Percentiles rank a stretch among this genome's conserved stretches.
Conservation (phyloP, 1,140 invertebrate species). For the Coptotermes formosanus region DNA sequence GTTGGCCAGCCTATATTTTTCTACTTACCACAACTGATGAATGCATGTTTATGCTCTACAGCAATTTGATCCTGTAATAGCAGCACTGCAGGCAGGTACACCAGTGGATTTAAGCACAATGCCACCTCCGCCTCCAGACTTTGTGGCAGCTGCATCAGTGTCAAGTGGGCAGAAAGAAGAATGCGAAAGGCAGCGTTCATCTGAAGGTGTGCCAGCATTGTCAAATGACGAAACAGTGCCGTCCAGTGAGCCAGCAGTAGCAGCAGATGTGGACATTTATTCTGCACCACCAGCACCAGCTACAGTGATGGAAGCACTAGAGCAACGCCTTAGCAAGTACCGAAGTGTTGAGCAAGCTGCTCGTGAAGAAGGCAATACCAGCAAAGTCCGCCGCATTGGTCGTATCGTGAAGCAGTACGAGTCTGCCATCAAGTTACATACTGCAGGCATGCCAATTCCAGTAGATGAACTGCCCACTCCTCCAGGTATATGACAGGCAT, state of each 20-base stretch:
- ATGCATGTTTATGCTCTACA: conserved; percentile 38
- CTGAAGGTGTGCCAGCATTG: neutral
- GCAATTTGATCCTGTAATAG: conserved; percentile 80
- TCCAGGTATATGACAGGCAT: conserved; percentile 58
- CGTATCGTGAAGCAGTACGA: conserved; percentile 94
- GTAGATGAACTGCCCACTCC: conserved; percentile 86
- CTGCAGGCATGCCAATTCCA: conserved; percentile 72
- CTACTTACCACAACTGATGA: neutral
- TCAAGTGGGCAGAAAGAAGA: neutral
- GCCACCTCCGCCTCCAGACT: conserved; percentile 65
- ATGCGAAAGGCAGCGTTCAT: neutral
- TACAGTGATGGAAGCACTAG: conserved; percentile 74
- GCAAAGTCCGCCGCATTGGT: conserved; percentile 84
- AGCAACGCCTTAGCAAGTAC: conserved; percentile 82
- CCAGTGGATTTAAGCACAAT: conserved; percentile 80
- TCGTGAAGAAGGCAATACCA: conserved; percentile 72
- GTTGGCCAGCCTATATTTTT: no score
- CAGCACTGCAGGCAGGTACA: conserved; percentile 70
- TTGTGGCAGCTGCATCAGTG: neutral
- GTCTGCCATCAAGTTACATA: conserved; percentile 79
- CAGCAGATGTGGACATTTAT: conserved; percentile 34
- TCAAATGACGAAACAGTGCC: neutral
- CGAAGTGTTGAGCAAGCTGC: conserved; percentile 63
- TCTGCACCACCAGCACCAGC: conserved; percentile 48
- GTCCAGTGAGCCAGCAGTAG: neutral